These are phyloP conservation scores for Symphodus melops DNA, from an alignment of 2,113 vertebrate genomes.

Conservation along the genomic window DNA sequence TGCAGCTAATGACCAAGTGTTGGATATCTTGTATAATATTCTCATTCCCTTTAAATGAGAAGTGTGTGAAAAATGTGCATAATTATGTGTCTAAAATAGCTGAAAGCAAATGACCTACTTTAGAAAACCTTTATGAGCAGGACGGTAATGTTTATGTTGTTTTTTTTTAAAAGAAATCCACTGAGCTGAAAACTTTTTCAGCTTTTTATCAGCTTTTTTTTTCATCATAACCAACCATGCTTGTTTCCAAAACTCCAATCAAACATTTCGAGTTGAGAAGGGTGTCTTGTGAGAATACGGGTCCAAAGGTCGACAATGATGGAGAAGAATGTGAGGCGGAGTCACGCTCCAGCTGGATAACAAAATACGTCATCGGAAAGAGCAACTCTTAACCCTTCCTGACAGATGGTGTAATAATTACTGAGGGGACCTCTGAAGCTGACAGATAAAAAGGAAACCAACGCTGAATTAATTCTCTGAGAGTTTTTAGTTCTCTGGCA, in stretches of 20 bases:
- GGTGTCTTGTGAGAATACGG: slow-evolving; percentile 16
- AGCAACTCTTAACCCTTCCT: slow-evolving; percentile 28
- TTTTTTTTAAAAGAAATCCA: not conserved
- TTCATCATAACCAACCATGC: slow-evolving; percentile 24
- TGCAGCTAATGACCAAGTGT: not conserved
- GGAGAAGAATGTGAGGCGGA: slow-evolving; percentile 15
- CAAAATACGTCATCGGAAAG: slow-evolving; percentile 24
- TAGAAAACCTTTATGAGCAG: not conserved
- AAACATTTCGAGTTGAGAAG: slow-evolving; percentile 10
- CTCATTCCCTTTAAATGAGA: not conserved
- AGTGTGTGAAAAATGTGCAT: slow-evolving; percentile 6
- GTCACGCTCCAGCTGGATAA: slow-evolving; percentile 25
- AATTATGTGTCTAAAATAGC: not conserved
- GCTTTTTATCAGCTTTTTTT: slow-evolving; percentile 8
- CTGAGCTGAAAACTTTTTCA: not conserved
- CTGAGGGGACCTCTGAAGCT: slow-evolving; percentile 32
- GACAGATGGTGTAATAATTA: slow-evolving; percentile 54
- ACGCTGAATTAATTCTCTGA: slow-evolving; percentile 27
- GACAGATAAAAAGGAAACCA: slow-evolving; percentile 46
- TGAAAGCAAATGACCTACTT: not conserved
- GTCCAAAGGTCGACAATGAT: slow-evolving; percentile 37
- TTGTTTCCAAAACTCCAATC: slow-evolving; percentile 19
- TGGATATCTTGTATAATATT: not conserved
- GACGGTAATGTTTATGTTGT: not conserved
- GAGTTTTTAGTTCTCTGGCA: slow-evolving; percentile 1